Evolutionary conservation across 2,113 vertebrate species (phyloP).

Genomic region (Hassar affinis): DNA sequence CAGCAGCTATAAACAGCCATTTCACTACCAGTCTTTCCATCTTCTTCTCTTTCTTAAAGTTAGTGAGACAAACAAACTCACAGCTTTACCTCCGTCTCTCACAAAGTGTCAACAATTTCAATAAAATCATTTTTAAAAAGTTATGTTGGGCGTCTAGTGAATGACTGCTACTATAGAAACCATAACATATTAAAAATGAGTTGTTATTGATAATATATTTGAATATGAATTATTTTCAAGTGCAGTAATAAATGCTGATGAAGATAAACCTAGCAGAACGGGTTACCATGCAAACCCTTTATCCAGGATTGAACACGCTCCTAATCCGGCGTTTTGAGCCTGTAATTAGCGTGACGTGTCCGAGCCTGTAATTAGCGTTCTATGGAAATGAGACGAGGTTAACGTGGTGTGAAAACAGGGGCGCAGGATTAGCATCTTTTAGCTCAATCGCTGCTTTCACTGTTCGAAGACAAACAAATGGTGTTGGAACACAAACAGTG

Average conservation of each 20-base stretch:
- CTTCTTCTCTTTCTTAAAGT: neutral
- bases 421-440: conserved; percentile 3
- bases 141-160: neutral
- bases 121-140: no score
- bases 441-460: conserved; percentile 19
- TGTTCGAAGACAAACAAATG: conserved; percentile 13
- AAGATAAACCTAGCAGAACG: neutral
- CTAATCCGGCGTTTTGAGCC: neutral
- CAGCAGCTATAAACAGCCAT: neutral
- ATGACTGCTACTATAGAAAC: neutral
- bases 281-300: neutral
- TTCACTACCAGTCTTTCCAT: neutral
- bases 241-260: neutral
- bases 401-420: neutral
- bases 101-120: neutral
- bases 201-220: neutral
- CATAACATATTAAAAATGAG: neutral
- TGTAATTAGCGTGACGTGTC: conserved; percentile 7
- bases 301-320: neutral
- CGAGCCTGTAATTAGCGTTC: conserved; percentile 15
- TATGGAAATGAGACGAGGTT: conserved; percentile 9
- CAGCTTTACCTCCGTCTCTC: no score
- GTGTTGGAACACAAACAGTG: conserved; percentile 6
- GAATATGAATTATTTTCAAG: neutral
- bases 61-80: neutral